Evolutionary conservation across 2,888 invertebrate genomes (phyloP).

Genomic region (Copidosoma aretas): DNA sequence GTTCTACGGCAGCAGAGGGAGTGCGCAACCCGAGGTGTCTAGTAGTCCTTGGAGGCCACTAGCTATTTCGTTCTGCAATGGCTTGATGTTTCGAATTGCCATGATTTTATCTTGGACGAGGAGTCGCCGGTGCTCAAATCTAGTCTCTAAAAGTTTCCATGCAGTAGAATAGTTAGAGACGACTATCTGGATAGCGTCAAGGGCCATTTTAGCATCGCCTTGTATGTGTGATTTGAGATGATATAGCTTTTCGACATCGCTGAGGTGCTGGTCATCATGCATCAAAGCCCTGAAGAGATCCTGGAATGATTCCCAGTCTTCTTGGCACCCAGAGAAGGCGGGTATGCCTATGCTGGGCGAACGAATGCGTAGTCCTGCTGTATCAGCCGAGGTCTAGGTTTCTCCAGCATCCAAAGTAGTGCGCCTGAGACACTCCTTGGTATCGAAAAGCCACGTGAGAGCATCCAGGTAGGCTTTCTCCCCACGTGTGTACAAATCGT

Average conservation of each 20-base stretch:
- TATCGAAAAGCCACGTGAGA: too few species aligned
- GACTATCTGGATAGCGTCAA: background rate
- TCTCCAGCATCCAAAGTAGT: too few species aligned
- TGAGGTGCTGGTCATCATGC: too few species aligned
- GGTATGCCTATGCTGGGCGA: background rate
- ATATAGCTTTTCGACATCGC: background rate
- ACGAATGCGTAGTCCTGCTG: too few species aligned
- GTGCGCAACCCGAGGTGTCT: background rate
- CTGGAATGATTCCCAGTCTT: background rate
- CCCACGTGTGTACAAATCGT: too few species aligned
- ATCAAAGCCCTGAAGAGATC: background rate
- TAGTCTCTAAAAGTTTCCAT: background rate
- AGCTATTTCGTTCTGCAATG: background rate
- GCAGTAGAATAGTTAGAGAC: background rate
- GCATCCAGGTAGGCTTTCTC: too few species aligned
- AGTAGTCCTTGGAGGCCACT: background rate
- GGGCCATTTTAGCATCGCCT: background rate
- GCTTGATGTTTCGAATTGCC: background rate
- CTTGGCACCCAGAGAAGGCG: background rate
- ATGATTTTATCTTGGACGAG: background rate
- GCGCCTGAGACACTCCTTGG: too few species aligned
- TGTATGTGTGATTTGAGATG: too few species aligned
- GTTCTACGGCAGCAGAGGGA: background rate
- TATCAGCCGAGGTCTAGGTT: too few species aligned
- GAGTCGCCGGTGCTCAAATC: background rate